A percentile compares a stretch with the other conserved stretches of the same genome.
Evolutionary conservation across 2,888 invertebrate genomes (phyloP).

Genomic region (Marronus borbonicus): DNA sequence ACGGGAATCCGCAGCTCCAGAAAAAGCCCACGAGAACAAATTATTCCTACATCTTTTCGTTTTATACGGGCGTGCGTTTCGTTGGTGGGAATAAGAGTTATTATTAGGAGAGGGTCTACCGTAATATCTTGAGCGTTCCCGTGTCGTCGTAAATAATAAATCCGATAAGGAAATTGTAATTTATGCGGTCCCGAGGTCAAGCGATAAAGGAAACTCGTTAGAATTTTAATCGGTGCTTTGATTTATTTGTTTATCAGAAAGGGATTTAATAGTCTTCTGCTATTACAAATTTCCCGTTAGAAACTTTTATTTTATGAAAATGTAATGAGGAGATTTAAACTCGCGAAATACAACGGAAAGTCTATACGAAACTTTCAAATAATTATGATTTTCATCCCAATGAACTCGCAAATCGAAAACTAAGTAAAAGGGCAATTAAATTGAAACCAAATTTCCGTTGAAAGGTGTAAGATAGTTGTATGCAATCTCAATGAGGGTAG

Average conservation of each 20-base stretch:
- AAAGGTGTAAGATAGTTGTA: no score
- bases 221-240: constrained; percentile 34
- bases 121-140: constrained; percentile 40
- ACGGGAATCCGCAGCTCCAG: constrained; percentile 30
- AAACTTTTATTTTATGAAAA: background rate
- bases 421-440: no score
- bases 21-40: constrained; percentile 32
- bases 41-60: constrained; percentile 44
- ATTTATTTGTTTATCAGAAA: constrained; percentile 41
- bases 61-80: constrained; percentile 34
- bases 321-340: no score
- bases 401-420: no score
- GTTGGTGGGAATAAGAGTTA: constrained; percentile 30
- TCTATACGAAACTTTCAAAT: no score
- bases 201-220: constrained; percentile 39
- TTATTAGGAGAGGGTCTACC: constrained; percentile 31
- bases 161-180: constrained; percentile 43
- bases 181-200: constrained; percentile 37
- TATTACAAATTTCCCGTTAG: constrained; percentile 4
- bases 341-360: no score
- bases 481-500: no score
- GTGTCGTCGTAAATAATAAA: constrained; percentile 39
- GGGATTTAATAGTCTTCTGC: constrained; percentile 4
- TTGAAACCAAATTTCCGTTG: no score
- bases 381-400: no score